Evolutionary conservation across 1,140 invertebrate genomes (phyloP), one percentile per base, ranked within the genome.

Genomic region (Araneus ventricosus): DNA sequence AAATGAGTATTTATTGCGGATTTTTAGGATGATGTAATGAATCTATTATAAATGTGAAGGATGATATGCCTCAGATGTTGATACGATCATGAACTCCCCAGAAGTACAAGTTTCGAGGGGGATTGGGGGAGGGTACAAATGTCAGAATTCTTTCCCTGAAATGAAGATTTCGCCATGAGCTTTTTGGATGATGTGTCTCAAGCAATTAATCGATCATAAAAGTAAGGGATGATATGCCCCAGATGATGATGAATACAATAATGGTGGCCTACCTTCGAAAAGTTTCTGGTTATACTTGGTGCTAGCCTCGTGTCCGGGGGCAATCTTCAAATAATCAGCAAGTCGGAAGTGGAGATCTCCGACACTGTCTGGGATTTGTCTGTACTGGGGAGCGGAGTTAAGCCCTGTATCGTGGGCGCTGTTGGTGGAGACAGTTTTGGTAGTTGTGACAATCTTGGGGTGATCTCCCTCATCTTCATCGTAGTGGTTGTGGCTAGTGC

Each of bases 361-460:
- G 10, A 93, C 20, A 24, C 70, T 67, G 63, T 88, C 92, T 39
- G 84, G 34, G 45, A 37, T 63, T 59, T 93, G 86, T 61, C 91
- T 70, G 79, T 89, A 84, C 59, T 67, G 75, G 61, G 24, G 10
- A 37, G 14, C 30, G 0, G 24, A 8, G 6, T n/a, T 30, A 20
- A 39, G 24, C 20, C 91, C 91, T 24, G 59, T 57, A 67, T 93
- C 57, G 24, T 70, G 63, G 45, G 91, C 91, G 52, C 87, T 93
- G 87, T 61, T 93, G 34, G 92, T 88, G 79, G 92, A 89, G 59
- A 63, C 67, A 52, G 92, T 41, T 57, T 93, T 93, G 86, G 92
- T 93, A 45, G 85, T 88, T 27, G 91, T 93, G 30, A 67, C 59
- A 10, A 93, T 67, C 61, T 93, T 93, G 1, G 92, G 92, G 30